phyloP scores from a whole-genome alignment of 2,797 vertebrate species.

The Alauda arvensis region DNA sequence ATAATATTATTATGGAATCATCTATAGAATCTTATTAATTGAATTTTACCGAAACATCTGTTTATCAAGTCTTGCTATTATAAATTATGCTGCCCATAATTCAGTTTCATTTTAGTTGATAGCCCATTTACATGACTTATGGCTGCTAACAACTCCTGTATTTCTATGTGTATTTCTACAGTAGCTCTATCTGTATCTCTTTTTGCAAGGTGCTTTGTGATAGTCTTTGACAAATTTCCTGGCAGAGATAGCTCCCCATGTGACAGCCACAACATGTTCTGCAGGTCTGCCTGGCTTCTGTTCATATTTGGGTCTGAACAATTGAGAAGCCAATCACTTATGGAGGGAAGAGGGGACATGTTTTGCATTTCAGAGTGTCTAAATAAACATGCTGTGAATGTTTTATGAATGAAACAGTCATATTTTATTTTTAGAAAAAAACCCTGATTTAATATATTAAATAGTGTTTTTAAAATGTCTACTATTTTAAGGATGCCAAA shows the following conservation, averaged over 20 bases:
- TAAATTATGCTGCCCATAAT: not conserved
- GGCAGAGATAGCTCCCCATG: not conserved
- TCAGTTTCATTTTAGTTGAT: not conserved
- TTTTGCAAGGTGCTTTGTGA: not conserved
- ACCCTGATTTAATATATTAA: not conserved
- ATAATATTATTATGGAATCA: not conserved
- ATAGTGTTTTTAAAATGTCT: not conserved
- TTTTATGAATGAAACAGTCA: not conserved
- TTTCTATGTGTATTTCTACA: not conserved
- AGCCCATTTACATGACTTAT: not conserved
- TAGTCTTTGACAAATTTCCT: not conserved
- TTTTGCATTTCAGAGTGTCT: not conserved
- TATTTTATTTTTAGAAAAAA: not conserved
- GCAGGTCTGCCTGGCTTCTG: not conserved
- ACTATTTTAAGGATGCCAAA: not conserved
- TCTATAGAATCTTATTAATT: not conserved
- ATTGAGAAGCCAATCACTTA: not conserved
- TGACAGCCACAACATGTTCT: not conserved
- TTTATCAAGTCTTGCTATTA: not conserved
- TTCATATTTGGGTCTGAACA: not conserved
- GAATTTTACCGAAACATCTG: not conserved
- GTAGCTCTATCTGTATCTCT: not conserved
- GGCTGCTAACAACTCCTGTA: not conserved
- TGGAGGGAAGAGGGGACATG: not conserved
- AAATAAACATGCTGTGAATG: not conserved